Evolutionary conservation across 2,888 invertebrate species (phyloP).

Genomic region (Agrochola lychnidis): DNA sequence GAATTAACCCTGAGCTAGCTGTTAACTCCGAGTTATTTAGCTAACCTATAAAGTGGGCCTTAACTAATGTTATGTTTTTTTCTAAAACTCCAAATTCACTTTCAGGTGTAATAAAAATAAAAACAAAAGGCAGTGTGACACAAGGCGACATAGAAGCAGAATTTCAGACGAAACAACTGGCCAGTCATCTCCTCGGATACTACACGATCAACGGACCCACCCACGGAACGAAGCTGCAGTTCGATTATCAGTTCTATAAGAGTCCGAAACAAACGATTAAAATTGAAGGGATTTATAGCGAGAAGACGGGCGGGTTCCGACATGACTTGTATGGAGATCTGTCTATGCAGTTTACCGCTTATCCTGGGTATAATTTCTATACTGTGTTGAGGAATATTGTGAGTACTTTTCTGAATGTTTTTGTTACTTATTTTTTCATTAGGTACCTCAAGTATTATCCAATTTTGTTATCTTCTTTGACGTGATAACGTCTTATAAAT

Average conservation of each 20-base stretch:
- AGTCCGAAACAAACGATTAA: conserved; percentile 90
- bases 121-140: conserved; percentile 91
- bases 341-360: conserved; percentile 93
- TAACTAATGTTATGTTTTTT: too few species aligned
- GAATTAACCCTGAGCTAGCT: too few species aligned
- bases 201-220: conserved; percentile 90
- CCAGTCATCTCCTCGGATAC: conserved; percentile 94
- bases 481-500: too few species aligned
- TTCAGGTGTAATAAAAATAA: conserved; percentile 82
- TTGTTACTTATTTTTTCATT: too few species aligned
- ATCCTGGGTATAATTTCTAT: conserved; percentile 93
- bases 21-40: too few species aligned
- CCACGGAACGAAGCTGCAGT: conserved; percentile 91
- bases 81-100: too few species aligned
- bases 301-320: conserved; percentile 90
- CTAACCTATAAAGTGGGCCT: too few species aligned
- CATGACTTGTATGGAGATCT: conserved; percentile 92
- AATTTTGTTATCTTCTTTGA: too few species aligned
- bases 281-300: conserved; percentile 86
- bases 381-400: conserved; percentile 92
- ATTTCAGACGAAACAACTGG: conserved; percentile 94
- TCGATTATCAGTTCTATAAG: conserved; percentile 92
- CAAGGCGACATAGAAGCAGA: conserved; percentile 94
- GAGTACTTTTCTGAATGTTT: conserved; percentile 69
- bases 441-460: too few species aligned